A percentile compares a stretch with the other conserved stretches of the same genome.
phyloP scores from a whole-genome alignment of 2,797 vertebrate species.

The Falco berigora region DNA sequence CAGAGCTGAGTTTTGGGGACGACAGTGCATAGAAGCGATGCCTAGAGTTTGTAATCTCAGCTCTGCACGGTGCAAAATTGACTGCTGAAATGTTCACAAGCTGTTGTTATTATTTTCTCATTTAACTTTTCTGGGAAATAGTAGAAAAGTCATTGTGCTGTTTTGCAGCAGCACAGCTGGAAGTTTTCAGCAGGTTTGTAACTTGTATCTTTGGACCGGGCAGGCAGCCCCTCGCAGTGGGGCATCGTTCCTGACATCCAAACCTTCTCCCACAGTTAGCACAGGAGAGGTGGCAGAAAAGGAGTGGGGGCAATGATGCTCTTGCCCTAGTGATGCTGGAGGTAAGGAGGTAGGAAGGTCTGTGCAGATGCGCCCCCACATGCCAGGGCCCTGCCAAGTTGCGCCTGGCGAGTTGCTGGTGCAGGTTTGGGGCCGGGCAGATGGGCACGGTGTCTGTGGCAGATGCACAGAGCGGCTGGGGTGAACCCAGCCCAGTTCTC shows the following conservation, averaged over 20 bases:
- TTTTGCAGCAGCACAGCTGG: background rate
- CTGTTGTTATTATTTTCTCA: background rate
- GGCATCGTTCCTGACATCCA: background rate
- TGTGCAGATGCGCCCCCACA: rapidly evolving
- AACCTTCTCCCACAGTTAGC: background rate
- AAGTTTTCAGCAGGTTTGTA: background rate
- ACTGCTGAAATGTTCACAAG: background rate
- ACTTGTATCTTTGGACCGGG: background rate
- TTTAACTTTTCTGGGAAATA: background rate
- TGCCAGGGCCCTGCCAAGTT: background rate
- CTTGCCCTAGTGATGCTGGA: background rate
- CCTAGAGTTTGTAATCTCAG: background rate
- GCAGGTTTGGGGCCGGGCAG: background rate
- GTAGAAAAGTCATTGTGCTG: background rate
- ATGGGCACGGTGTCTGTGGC: rapidly evolving
- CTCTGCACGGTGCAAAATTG: background rate
- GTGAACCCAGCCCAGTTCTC: background rate
- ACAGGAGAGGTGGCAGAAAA: background rate
- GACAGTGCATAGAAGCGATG: rapidly evolving
- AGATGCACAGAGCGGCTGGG: background rate
- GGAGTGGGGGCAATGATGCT: rapidly evolving
- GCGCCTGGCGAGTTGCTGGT: rapidly evolving
- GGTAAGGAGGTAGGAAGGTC: background rate
- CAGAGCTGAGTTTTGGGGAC: background rate
- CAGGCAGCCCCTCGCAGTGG: background rate